phyloP scores from a whole-genome alignment of 2,797 vertebrate species.

The Enteromius anoplus region DNA sequence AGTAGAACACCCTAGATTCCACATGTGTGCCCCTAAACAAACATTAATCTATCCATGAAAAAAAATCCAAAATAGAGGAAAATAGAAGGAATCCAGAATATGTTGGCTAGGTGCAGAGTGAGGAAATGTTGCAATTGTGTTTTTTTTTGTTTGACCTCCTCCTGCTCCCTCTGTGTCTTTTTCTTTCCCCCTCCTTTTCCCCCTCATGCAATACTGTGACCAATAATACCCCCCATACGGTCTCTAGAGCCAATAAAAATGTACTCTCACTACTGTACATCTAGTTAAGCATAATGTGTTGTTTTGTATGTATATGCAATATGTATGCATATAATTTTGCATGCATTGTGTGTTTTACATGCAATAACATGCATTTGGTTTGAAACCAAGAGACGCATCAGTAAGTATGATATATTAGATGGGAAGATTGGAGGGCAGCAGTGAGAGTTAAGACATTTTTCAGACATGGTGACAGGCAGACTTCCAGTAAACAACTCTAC shows the following conservation, averaged over 20 bases:
- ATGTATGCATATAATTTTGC: slow-evolving; percentile 9
- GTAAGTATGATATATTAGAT: slow-evolving; percentile 7
- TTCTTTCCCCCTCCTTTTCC: neutral
- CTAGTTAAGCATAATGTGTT: slow-evolving; percentile 26
- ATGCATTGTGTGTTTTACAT: neutral
- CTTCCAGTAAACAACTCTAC: slow-evolving; percentile 19
- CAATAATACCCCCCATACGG: slow-evolving; percentile 33
- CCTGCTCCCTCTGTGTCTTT: slow-evolving; percentile 16
- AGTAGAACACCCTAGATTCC: slow-evolving; percentile 60
- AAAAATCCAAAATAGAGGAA: slow-evolving; percentile 43
- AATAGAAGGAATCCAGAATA: slow-evolving; percentile 55
- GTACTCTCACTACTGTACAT: slow-evolving; percentile 3
- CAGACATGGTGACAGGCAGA: slow-evolving; percentile 23
- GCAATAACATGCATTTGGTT: slow-evolving; percentile 12
- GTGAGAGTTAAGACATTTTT: slow-evolving; percentile 28
- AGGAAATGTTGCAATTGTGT: slow-evolving; percentile 59
- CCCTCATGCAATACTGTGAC: neutral
- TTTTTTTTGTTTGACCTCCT: slow-evolving; percentile 39
- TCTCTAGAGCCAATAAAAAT: slow-evolving; percentile 32
- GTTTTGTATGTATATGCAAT: neutral
- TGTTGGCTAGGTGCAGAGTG: slow-evolving; percentile 49
- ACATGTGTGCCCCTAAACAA: slow-evolving; percentile 51
- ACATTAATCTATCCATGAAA: slow-evolving; percentile 57
- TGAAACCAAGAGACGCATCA: slow-evolving; percentile 1
- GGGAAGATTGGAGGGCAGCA: neutral